These are phyloP conservation scores for Thinocorus orbignyianus DNA, from an alignment of 2,113 vertebrate genomes.

Conservation along the genomic window DNA sequence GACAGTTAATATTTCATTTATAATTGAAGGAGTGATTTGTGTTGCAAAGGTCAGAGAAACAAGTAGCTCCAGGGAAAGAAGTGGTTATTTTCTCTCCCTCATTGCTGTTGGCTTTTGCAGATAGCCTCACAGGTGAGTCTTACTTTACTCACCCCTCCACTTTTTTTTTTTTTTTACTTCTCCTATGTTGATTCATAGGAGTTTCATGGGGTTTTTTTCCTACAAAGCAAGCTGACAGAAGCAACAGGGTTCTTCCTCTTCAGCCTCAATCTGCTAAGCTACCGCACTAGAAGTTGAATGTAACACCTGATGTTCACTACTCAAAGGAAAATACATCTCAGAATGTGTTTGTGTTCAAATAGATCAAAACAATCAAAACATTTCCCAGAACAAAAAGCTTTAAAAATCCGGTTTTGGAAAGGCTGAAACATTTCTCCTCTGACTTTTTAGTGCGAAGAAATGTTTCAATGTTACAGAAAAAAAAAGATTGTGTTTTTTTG, in stretches of 20 bases:
- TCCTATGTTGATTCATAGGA: neutral
- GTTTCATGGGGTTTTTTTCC: neutral
- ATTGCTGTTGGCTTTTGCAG: neutral
- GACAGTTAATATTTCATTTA: constrained; percentile 5
- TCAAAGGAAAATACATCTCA: neutral
- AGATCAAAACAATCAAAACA: constrained; percentile 40
- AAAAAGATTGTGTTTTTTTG: neutral
- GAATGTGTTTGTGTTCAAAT: constrained; percentile 15
- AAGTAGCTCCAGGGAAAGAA: neutral
- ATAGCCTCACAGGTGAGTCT: neutral
- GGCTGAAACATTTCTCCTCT: neutral
- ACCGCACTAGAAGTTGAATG: neutral
- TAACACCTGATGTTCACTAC: neutral
- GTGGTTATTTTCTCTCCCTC: neutral
- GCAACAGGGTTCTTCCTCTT: neutral
- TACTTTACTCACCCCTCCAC: neutral
- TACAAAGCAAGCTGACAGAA: neutral
- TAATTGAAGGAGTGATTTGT: neutral
- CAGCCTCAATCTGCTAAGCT: neutral
- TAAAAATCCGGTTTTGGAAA: neutral
- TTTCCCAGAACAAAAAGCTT: constrained; percentile 27
- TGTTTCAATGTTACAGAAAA: neutral
- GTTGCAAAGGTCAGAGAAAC: constrained; percentile 1
- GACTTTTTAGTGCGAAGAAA: neutral
- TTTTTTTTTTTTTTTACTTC: neutral